Percentiles rank a stretch among this genome's conserved stretches.
phyloP scores from a whole-genome alignment of 2,797 vertebrate genomes.

The Smutsia gigantea region DNA sequence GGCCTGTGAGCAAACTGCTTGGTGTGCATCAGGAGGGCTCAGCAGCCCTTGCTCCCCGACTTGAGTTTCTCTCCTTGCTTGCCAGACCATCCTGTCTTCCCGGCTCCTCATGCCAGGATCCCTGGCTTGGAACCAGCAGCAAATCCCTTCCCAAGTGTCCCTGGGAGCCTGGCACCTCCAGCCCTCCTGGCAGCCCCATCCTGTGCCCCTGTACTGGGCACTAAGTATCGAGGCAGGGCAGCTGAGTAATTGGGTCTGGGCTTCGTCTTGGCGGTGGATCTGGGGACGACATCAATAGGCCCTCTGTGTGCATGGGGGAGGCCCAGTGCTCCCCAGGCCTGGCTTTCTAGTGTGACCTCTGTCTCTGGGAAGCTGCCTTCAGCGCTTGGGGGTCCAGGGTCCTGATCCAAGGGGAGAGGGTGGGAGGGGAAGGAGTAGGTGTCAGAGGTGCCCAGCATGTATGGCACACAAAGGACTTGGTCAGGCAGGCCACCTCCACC shows the following conservation, averaged over 20 bases:
- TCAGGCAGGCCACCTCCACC: background rate
- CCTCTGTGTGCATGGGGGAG: conserved; percentile 26
- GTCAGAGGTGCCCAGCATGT: background rate
- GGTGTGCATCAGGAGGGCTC: background rate
- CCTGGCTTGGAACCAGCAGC: background rate
- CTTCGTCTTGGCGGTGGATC: conserved; percentile 11
- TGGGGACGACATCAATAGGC: conserved; percentile 41
- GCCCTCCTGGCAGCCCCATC: background rate
- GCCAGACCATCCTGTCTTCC: background rate
- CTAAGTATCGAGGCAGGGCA: background rate
- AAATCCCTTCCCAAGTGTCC: conserved; percentile 44
- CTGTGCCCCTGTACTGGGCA: background rate
- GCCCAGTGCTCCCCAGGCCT: background rate
- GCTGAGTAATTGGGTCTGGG: conserved; percentile 8
- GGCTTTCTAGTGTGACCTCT: background rate
- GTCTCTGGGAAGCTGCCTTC: conserved; percentile 11
- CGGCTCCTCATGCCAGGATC: background rate
- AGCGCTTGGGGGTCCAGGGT: background rate
- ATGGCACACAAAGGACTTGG: background rate
- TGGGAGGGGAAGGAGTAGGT: background rate
- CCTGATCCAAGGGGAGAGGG: background rate
- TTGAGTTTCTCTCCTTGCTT: background rate
- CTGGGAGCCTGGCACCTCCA: background rate
- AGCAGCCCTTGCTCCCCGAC: background rate
- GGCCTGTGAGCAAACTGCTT: background rate